phyloP scores from a whole-genome alignment of 2,113 vertebrate genomes.

The Chrysemys picta region DNA sequence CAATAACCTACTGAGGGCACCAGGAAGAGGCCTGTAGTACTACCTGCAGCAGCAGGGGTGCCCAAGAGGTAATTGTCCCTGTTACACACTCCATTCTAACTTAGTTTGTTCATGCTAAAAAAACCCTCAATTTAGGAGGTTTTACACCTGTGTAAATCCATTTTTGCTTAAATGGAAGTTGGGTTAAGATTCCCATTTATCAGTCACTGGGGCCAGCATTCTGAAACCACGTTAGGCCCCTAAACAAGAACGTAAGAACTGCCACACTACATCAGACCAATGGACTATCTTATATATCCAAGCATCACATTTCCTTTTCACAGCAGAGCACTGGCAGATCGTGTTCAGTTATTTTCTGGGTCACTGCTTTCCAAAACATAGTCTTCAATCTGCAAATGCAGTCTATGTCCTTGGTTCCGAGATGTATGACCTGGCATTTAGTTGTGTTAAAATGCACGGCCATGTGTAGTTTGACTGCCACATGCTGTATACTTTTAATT shows the following conservation, averaged over 20 bases:
- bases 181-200: neutral
- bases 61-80: neutral
- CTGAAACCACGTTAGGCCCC: neutral
- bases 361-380: fast-evolving
- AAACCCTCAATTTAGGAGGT: too few species aligned
- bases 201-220: neutral
- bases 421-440: fast-evolving
- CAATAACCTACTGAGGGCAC: neutral
- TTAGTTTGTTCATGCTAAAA: neutral
- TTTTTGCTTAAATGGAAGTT: neutral
- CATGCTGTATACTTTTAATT: neutral
- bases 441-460: neutral
- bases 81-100: neutral
- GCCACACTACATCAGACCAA: neutral
- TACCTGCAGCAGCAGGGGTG: neutral
- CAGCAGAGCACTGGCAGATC: neutral
- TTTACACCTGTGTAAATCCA: fast-evolving
- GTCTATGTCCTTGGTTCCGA: fast-evolving
- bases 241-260: neutral
- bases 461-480: neutral
- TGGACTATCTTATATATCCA: neutral
- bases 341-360: neutral
- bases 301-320: neutral
- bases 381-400: fast-evolving
- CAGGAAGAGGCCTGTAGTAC: neutral